Evolutionary conservation across 2,888 invertebrate species (phyloP).

Genomic region (Lepidocyrtinus sp.): DNA sequence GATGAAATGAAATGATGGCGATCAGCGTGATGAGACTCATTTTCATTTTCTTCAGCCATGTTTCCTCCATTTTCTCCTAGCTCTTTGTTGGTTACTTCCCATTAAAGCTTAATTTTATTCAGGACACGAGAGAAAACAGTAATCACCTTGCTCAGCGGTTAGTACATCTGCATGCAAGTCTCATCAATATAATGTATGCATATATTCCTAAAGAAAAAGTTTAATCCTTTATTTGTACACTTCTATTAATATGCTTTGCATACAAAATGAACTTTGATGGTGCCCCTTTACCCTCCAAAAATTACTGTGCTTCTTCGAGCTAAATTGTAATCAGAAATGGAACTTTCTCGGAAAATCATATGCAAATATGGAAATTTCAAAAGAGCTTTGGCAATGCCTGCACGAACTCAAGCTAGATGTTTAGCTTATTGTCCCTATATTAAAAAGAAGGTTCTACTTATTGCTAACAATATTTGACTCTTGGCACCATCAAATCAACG

Average conservation of each 20-base stretch:
- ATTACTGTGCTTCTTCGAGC: neutral
- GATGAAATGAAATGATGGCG: conserved; percentile 55
- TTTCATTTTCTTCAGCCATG: conserved; percentile 25
- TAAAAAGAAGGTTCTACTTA: neutral
- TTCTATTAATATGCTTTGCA: conserved; percentile 48
- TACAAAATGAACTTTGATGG: conserved; percentile 43
- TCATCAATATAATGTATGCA: neutral
- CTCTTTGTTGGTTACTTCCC: conserved; percentile 27
- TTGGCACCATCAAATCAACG: neutral
- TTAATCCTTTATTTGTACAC: conserved; percentile 54
- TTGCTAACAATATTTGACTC: no score
- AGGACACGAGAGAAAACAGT: conserved; percentile 40
- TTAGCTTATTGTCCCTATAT: no score
- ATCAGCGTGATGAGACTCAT: conserved; percentile 57
- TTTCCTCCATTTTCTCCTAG: neutral
- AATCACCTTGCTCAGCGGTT: conserved; percentile 47
- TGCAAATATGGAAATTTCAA: conserved; percentile 51
- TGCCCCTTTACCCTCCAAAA: conserved; percentile 14
- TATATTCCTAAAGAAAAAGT: conserved; percentile 19
- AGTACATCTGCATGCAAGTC: conserved; percentile 10
- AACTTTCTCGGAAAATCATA: conserved; percentile 20
- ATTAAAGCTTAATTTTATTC: conserved; percentile 45
- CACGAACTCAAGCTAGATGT: neutral
- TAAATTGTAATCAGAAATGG: conserved; percentile 1
- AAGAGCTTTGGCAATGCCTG: conserved; percentile 5